Conservation (phyloP, 2,797 vertebrate species). For the Enteromius anoplus region DNA sequence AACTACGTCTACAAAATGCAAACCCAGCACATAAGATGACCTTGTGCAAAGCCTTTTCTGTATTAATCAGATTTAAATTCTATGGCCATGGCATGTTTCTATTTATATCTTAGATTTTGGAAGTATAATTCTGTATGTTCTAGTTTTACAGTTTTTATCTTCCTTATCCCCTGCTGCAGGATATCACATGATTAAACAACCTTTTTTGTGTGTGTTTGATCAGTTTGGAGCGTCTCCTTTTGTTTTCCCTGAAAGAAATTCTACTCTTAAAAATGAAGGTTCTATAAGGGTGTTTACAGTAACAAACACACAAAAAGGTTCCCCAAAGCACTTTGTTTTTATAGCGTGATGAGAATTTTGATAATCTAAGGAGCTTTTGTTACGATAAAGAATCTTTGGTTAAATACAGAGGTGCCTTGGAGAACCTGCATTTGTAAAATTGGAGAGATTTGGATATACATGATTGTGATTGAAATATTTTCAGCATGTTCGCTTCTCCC, state of each 20-base stretch:
- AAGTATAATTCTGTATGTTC: not conserved
- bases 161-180: not conserved
- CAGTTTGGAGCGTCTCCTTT: not conserved
- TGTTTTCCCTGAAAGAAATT: not conserved
- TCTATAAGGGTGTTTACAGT: not conserved
- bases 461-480: too few species aligned
- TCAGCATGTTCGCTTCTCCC: too few species aligned
- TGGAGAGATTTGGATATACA: too few species aligned
- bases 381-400: too few species aligned
- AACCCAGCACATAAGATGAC: not conserved
- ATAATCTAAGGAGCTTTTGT: too few species aligned
- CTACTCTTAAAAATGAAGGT: not conserved
- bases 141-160: not conserved
- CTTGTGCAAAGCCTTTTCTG: not conserved
- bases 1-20: not conserved
- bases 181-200: constrained; percentile 18
- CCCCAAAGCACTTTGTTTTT: too few species aligned
- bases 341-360: too few species aligned
- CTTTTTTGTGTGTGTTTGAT: not conserved
- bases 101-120: too few species aligned
- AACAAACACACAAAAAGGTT: not conserved
- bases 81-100: not conserved
- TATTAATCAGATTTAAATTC: not conserved
- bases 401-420: too few species aligned
- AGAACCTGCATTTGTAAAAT: too few species aligned